Evolutionary conservation across 2,113 vertebrate genomes (phyloP).

Genomic region (Laticauda laticaudata): DNA sequence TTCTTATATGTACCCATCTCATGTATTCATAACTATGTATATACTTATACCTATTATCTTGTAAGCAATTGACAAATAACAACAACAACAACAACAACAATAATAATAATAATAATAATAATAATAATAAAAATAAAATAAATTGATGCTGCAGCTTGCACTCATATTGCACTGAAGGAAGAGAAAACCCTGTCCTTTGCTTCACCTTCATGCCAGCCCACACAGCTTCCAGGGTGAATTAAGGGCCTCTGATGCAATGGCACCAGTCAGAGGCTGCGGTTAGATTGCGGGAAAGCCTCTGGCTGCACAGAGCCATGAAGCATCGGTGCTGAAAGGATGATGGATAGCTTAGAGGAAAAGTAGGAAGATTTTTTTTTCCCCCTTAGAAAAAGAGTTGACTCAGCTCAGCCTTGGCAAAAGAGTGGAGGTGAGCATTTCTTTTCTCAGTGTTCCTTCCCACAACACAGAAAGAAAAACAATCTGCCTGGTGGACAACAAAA

Average conservation of each 20-base stretch:
- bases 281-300: conserved; percentile 5
- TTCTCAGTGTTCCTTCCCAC: conserved; percentile 19
- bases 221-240: not conserved
- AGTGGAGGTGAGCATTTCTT: not conserved
- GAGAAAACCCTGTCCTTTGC: not conserved
- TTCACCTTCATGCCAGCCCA: not conserved
- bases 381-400: conserved; percentile 35
- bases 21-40: no score
- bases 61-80: no score
- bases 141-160: not conserved
- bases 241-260: not conserved
- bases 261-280: not conserved
- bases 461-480: not conserved
- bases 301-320: conserved; percentile 25
- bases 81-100: no score
- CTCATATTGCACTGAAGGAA: not conserved
- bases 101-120: no score
- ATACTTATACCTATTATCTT: no score
- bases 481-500: accelerated
- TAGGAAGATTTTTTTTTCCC: not conserved
- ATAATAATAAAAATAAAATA: no score
- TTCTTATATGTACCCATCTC: no score
- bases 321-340: conserved; percentile 53
- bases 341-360: conserved; percentile 36
- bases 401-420: conserved; percentile 46